These are phyloP conservation scores for Scarus forsteni DNA, from an alignment of 2,797 vertebrate species.

Conservation along the genomic window DNA sequence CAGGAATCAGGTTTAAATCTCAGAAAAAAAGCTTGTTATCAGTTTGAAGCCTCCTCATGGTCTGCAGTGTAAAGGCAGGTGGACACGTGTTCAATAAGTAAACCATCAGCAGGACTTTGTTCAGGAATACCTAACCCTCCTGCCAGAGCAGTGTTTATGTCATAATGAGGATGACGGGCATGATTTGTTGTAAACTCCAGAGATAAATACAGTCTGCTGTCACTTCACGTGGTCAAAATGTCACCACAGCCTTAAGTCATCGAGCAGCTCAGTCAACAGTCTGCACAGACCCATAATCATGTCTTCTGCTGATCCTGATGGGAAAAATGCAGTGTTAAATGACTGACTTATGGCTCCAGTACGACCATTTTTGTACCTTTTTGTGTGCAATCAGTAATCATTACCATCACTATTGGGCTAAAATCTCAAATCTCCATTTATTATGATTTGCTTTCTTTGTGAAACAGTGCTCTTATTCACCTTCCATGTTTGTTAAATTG, in stretches of 20 bases:
- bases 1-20: not conserved
- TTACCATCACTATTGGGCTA: no score
- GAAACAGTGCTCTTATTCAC: no score
- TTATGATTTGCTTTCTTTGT: no score
- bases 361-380: no score
- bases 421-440: no score
- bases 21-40: conserved; percentile 14
- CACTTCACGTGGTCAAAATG: not conserved
- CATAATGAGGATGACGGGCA: not conserved
- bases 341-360: no score
- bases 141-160: not conserved
- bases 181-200: conserved; percentile 1
- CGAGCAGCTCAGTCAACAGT: not conserved
- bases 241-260: not conserved
- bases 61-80: conserved; percentile 7
- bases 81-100: conserved; percentile 60
- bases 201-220: not conserved
- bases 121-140: conserved; percentile 10
- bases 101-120: conserved; percentile 78
- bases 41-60: conserved; percentile 4
- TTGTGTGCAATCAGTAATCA: no score
- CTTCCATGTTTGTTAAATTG: no score
- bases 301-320: no score
- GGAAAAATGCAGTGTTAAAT: no score
- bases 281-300: not conserved